A percentile compares a stretch with the other conserved stretches of the same genome.
Conservation (phyloP, 1,140 invertebrate genomes). For the Drosophila ironensis region DNA sequence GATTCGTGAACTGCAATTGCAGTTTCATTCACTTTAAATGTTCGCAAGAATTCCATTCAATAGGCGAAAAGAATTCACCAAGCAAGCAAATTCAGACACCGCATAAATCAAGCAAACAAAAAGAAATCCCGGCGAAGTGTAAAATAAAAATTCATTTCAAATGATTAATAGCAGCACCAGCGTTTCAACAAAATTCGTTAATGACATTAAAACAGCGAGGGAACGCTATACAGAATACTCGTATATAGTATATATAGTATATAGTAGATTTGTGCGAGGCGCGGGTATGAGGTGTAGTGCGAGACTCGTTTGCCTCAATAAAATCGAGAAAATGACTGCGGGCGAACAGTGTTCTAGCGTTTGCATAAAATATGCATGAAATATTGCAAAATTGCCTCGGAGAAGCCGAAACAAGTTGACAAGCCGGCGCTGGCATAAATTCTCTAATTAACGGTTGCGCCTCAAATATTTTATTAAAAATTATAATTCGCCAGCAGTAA, state of each 20-base stretch:
- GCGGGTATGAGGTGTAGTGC: constrained; percentile 25
- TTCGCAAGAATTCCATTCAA: constrained; percentile 45
- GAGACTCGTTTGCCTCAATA: constrained; percentile 69
- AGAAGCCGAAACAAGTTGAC: constrained; percentile 67
- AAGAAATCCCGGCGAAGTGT: constrained; percentile 52
- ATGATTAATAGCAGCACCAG: constrained; percentile 71
- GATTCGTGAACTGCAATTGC: constrained; percentile 22
- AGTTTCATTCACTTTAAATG: constrained; percentile 65
- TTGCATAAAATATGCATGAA: constrained; percentile 43
- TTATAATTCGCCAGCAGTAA: constrained; percentile 56
- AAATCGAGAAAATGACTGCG: constrained; percentile 57
- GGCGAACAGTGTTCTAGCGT: constrained; percentile 44
- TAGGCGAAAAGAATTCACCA: constrained; percentile 32
- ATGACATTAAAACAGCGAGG: constrained; percentile 62
- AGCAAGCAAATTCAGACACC: constrained; percentile 11
- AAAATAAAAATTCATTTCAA: constrained; percentile 60
- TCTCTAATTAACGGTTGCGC: constrained; percentile 76
- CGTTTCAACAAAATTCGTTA: constrained; percentile 65
- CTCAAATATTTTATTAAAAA: constrained; percentile 69
- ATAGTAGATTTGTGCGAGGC: no score
- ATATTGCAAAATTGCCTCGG: constrained; percentile 43
- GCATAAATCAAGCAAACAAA: constrained; percentile 73
- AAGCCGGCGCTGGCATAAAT: constrained; percentile 70
- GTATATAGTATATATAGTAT: constrained; percentile 8
- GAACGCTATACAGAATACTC: constrained; percentile 4